Percentiles rank a stretch among this genome's conserved stretches.
Conservation (phyloP, 1,140 invertebrate genomes). For the Lepeophtheirus salmonis region DNA sequence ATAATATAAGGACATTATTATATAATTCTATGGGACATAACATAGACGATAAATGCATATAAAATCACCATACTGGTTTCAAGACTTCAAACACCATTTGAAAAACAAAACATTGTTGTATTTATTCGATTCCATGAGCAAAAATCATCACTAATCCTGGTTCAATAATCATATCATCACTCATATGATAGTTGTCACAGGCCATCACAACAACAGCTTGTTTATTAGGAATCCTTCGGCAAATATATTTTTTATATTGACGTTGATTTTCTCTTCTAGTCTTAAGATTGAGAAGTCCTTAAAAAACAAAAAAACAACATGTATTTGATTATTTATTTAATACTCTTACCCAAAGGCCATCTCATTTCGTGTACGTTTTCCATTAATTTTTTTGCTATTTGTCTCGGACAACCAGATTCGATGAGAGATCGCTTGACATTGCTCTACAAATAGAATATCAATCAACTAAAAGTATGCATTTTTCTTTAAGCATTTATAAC, state of each 20-base stretch:
- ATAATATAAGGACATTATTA: too few relatives aligned
- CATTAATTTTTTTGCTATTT: slow-evolving; percentile 84
- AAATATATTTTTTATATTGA: slow-evolving; percentile 82
- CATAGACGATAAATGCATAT: too few relatives aligned
- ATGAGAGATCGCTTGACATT: slow-evolving; percentile 32
- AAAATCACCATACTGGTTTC: too few relatives aligned
- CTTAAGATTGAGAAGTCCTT: slow-evolving; percentile 63
- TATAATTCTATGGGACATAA: too few relatives aligned
- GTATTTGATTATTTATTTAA: too few relatives aligned
- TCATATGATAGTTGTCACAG: slow-evolving; percentile 84
- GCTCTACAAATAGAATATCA: too few relatives aligned
- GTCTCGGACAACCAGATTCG: slow-evolving; percentile 73
- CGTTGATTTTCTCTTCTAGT: slow-evolving; percentile 53
- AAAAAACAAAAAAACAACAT: too few relatives aligned
- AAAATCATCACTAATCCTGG: slow-evolving; percentile 97
- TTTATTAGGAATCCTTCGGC: slow-evolving; percentile 67
- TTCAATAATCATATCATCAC: slow-evolving; percentile 83
- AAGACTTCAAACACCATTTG: background rate
- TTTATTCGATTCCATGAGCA: slow-evolving; percentile 78
- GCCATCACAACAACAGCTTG: slow-evolving; percentile 83
- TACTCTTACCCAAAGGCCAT: slow-evolving; percentile 82
- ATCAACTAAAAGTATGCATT: too few relatives aligned
- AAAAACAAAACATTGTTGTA: background rate
- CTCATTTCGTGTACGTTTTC: slow-evolving; percentile 86
- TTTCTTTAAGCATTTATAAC: too few relatives aligned